phyloP scores from a whole-genome alignment of 2,113 vertebrate species.

The Anthoscopus minutus region DNA sequence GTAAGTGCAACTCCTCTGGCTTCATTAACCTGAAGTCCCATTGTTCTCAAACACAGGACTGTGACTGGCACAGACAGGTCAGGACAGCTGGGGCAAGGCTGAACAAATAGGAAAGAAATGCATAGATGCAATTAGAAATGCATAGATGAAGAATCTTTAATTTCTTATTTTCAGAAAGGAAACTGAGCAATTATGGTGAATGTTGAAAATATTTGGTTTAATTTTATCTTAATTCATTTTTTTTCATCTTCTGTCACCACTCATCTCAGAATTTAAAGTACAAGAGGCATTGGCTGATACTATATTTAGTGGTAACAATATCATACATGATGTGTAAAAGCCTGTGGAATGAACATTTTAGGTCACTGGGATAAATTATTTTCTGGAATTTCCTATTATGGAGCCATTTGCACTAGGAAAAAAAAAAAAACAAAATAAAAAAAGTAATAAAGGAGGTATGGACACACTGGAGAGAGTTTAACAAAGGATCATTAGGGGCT shows the following conservation, averaged over 20 bases:
- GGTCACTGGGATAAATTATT: background rate
- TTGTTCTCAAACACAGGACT: rapidly evolving
- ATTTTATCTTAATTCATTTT: background rate
- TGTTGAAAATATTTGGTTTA: background rate
- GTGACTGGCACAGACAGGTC: background rate
- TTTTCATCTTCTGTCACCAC: background rate
- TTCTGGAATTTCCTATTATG: background rate
- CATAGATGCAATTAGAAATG: background rate
- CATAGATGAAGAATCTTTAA: background rate
- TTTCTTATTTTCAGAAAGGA: background rate
- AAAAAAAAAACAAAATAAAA: background rate
- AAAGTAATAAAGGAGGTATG: background rate
- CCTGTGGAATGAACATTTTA: background rate
- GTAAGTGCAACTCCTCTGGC: background rate
- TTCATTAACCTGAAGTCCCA: rapidly evolving
- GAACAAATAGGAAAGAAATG: background rate
- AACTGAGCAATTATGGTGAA: background rate
- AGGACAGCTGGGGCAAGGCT: background rate
- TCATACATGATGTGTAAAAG: background rate
- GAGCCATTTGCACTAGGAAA: rapidly evolving
- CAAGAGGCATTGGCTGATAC: background rate
- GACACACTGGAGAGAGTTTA: background rate
- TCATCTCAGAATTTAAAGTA: background rate
- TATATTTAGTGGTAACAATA: background rate
- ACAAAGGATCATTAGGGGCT: background rate